Evolutionary conservation across 2,113 vertebrate genomes (phyloP).

Genomic region (Terrapene triunguis): DNA sequence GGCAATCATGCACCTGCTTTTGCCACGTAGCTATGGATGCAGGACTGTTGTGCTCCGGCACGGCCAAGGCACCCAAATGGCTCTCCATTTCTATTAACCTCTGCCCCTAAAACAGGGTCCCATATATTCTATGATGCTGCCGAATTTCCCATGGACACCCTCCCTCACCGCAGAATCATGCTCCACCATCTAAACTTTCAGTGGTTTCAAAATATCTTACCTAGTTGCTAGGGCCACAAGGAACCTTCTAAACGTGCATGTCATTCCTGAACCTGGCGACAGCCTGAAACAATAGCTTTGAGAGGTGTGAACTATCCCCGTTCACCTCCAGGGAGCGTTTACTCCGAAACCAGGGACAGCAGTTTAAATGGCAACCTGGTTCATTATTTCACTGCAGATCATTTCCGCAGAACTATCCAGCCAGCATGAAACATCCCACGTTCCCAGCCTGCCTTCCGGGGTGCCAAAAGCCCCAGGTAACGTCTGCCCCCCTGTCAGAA

Average conservation of each 20-base stretch:
- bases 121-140: accelerated
- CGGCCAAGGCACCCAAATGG: background rate
- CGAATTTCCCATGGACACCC: background rate
- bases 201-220: background rate
- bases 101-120: accelerated
- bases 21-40: background rate
- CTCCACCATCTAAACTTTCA: background rate
- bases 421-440: background rate
- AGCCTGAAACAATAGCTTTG: background rate
- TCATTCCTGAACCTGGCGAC: background rate
- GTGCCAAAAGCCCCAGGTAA: slow-evolving; percentile 17
- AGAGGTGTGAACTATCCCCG: accelerated
- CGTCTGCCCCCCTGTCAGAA: background rate
- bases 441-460: background rate
- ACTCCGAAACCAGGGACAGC: background rate
- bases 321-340: background rate
- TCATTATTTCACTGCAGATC: background rate
- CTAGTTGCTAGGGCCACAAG: background rate
- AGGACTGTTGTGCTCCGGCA: background rate
- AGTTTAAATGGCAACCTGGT: accelerated
- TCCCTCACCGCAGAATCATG: accelerated
- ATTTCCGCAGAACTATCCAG: background rate
- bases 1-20: background rate
- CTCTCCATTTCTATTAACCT: background rate
- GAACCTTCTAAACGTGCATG: background rate